Percentiles rank a stretch among this genome's conserved stretches.
Conservation (phyloP, 1,140 invertebrate species). For the Frieseomelitta varia region DNA sequence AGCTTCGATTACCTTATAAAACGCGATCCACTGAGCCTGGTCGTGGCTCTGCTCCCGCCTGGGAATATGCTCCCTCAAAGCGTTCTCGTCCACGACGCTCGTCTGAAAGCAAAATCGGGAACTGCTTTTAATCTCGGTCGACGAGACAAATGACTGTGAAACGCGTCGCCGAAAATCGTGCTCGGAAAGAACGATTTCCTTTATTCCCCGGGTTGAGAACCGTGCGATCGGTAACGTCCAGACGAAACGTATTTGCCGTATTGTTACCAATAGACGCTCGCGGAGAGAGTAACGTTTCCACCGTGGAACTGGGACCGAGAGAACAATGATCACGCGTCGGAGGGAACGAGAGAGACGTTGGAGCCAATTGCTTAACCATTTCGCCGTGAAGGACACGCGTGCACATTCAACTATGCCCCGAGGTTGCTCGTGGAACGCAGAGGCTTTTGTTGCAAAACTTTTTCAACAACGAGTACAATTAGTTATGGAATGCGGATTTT, state of each 20-base stretch:
- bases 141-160: background rate
- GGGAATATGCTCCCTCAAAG: slow-evolving; percentile 80
- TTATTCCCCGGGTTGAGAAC: background rate
- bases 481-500: background rate
- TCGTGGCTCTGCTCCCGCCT: slow-evolving; percentile 83
- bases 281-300: slow-evolving; percentile 25
- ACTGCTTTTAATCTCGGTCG: background rate
- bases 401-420: background rate
- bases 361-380: slow-evolving; percentile 1
- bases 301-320: slow-evolving; percentile 30
- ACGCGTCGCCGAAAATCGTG: background rate
- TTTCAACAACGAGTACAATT: too few species aligned
- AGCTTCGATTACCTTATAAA: slow-evolving; percentile 81
- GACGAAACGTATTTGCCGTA: background rate
- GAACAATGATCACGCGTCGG: slow-evolving; percentile 8
- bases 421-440: too few species aligned
- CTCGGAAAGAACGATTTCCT: background rate
- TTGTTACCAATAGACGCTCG: slow-evolving; percentile 17
- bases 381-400: background rate
- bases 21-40: slow-evolving; percentile 85
- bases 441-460: background rate
- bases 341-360: background rate
- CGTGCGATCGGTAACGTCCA: background rate
- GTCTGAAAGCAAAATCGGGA: slow-evolving; percentile 62
- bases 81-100: slow-evolving; percentile 71